These are phyloP conservation scores for Psilanteris sp. DNA, from an alignment of 1,140 invertebrate genomes.

Conservation along the genomic window DNA sequence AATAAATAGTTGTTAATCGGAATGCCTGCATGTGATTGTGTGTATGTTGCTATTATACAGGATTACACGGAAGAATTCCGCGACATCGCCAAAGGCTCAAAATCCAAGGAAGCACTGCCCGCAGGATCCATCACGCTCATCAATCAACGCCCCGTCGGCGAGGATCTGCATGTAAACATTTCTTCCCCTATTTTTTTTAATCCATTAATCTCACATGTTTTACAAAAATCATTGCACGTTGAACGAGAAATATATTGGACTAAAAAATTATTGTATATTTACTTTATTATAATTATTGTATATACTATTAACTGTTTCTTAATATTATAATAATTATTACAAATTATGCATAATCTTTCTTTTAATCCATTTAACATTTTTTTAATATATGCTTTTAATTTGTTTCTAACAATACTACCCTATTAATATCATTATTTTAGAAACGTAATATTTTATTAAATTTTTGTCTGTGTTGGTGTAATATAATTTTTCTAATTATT, in stretches of 20 bases:
- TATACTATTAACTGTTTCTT: no score
- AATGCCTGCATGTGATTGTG: constrained; percentile 79
- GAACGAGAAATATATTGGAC: background rate
- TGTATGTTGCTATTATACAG: constrained; percentile 83
- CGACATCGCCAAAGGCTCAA: constrained; percentile 94
- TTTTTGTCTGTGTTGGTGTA: no score
- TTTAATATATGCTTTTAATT: no score
- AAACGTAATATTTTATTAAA: no score
- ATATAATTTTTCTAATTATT: no score
- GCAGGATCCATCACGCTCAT: constrained; percentile 97
- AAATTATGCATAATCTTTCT: no score
- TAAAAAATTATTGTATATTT: background rate
- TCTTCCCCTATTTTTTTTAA: constrained; percentile 71
- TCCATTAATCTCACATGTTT: background rate
- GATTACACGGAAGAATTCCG: constrained; percentile 98
- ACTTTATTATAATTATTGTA: no score
- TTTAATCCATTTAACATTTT: no score
- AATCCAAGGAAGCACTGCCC: constrained; percentile 92
- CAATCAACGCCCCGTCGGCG: constrained; percentile 95
- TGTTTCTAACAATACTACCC: no score
- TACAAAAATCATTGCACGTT: background rate
- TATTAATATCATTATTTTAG: no score
- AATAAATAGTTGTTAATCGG: constrained; percentile 60
- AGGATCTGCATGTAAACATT: constrained; percentile 94
- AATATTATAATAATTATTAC: no score